These are phyloP conservation scores for Carterocephalus palaemon DNA, from an alignment of 2,888 invertebrate species.

Conservation along the genomic window DNA sequence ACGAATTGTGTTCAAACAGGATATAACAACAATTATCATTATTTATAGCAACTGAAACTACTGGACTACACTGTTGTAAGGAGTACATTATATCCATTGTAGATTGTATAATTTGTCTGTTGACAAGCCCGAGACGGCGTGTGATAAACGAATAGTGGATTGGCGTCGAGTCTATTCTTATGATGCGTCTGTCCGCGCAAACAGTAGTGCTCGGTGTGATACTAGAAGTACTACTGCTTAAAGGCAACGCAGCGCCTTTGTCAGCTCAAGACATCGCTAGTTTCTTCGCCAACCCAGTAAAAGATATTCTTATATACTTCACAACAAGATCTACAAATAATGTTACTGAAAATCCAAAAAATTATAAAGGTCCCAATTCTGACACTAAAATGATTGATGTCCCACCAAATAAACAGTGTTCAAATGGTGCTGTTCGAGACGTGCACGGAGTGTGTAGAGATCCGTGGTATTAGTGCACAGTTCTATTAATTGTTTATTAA, in stretches of 20 bases:
- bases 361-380: slow-evolving; percentile 25
- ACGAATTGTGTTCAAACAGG: no score
- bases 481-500: slow-evolving; percentile 27
- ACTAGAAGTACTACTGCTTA: slow-evolving; percentile 47
- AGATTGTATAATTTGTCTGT: slow-evolving; percentile 23
- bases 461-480: slow-evolving; percentile 47
- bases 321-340: slow-evolving; percentile 7
- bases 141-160: slow-evolving; percentile 42
- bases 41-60: no score
- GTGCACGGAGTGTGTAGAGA: slow-evolving; percentile 57
- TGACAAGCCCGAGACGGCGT: slow-evolving; percentile 27
- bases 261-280: slow-evolving; percentile 47
- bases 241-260: slow-evolving; percentile 43
- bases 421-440: slow-evolving; percentile 45
- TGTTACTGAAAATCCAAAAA: slow-evolving; percentile 20
- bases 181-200: slow-evolving; percentile 57
- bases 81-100: slow-evolving; percentile 5
- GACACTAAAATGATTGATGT: slow-evolving; percentile 54
- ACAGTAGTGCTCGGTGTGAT: slow-evolving; percentile 54
- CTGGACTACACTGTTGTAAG: no score
- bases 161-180: slow-evolving; percentile 51
- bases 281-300: slow-evolving; percentile 61
- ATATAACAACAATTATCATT: no score
- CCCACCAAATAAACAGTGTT: slow-evolving; percentile 51
- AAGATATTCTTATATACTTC: slow-evolving; percentile 45